Percentiles rank a stretch among this genome's conserved stretches.
Evolutionary conservation across 1,140 invertebrate genomes (phyloP).

Genomic region (Nomia melanderi): DNA sequence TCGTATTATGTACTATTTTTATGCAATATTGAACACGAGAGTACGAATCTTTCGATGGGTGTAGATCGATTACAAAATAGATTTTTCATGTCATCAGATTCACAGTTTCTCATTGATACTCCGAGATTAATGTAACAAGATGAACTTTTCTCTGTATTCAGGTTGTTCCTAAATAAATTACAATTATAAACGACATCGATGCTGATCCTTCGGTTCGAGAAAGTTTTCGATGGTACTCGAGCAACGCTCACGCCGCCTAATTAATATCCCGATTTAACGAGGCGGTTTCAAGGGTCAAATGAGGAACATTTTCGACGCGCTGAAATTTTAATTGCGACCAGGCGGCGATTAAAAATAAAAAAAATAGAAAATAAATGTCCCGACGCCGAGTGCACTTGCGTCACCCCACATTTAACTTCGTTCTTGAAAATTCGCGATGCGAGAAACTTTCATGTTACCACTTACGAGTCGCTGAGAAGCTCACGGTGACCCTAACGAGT

Average conservation of each 20-base stretch:
- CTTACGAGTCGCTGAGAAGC: background rate
- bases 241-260: conserved; percentile 3
- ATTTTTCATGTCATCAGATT: too few species aligned
- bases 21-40: too few species aligned
- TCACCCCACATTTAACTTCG: conserved; percentile 26
- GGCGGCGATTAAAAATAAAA: conserved; percentile 49
- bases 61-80: too few species aligned
- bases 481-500: too few species aligned
- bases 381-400: conserved; percentile 44
- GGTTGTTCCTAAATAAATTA: background rate
- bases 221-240: background rate
- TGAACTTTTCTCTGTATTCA: background rate
- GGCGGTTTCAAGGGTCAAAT: background rate
- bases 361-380: conserved; percentile 22
- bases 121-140: background rate
- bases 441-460: conserved; percentile 34
- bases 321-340: conserved; percentile 60
- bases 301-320: conserved; percentile 37
- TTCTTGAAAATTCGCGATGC: conserved; percentile 35
- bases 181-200: background rate
- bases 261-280: conserved; percentile 39
- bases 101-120: too few species aligned
- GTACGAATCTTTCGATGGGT: too few species aligned
- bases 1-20: too few species aligned
- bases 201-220: background rate